Base-by-base conservation (phyloP, 2,113 vertebrate genomes). In the Triplophysa rosa region DNA sequence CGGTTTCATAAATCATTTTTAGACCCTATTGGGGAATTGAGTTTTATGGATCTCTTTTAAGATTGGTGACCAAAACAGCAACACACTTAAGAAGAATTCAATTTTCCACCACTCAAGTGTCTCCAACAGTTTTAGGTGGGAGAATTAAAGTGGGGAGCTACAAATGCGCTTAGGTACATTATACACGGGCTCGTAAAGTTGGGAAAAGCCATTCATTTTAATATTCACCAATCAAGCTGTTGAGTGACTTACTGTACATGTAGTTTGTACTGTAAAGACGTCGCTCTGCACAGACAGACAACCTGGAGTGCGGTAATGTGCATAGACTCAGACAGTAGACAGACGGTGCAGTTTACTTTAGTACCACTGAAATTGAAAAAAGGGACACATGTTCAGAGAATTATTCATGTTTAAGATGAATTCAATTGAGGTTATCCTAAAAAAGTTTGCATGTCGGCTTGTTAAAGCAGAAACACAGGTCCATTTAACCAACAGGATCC, bases 111-210 rank as follows among this genome's bases (percentile, higher is more conserved):
- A 76, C 73, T 88, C 72, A 80, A 81, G 81, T 84, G 82, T 82
- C 87, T 87, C 83, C 78, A 83, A 83, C 63, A 83, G 37, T 13
- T 76, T 69, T 80, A 70, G 42, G 71, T 67, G 56, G 42, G 16
- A 37, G 61, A 76, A 65, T 76, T 76, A 76, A 76, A 76, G 54
- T 59, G 56, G 33, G 23, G 54, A 73, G 73, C 45, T 64, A 74
- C 23, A 76, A 81, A 75, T 52, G 65, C 29, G 29, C 42, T 29
- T 75, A 80, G 83, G 80, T 76, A 42, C 23, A 54, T 63, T 87
- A 86, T 79, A 86, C 19, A 49, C 58, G 63, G 68, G 79, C 86
- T 86, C 85, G 59, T 89, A 89, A 90, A 90, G 58, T 42, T 47
- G 67, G 82, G 71, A 75, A 82, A 79, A 85, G 81, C 74, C 70